These are phyloP conservation scores for Poliocrania exsul DNA, from an alignment of 2,797 vertebrate genomes.

Conservation along the genomic window DNA sequence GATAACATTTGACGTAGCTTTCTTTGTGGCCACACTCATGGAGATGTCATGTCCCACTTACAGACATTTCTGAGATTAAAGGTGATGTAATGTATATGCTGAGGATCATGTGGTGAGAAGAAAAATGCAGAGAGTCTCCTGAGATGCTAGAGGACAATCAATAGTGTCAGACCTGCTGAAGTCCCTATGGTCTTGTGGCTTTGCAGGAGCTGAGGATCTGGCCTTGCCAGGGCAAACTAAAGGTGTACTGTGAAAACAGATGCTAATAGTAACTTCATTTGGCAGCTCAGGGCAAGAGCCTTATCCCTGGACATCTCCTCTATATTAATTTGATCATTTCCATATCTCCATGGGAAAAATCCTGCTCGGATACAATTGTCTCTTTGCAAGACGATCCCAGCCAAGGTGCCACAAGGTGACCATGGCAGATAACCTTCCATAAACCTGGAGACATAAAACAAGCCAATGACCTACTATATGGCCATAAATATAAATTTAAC, in stretches of 20 bases:
- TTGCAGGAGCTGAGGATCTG: neutral
- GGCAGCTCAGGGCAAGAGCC: constrained; percentile 23
- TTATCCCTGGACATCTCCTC: neutral
- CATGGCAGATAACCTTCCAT: constrained; percentile 67
- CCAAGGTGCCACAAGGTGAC: constrained; percentile 63
- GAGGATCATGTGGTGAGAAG: neutral
- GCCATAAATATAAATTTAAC: constrained; percentile 74
- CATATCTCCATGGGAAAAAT: constrained; percentile 33
- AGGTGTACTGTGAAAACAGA: constrained; percentile 19
- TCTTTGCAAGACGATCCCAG: constrained; percentile 13
- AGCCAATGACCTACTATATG: constrained; percentile 65
- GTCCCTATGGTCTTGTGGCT: neutral
- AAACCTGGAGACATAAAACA: constrained; percentile 70
- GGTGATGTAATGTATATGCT: neutral
- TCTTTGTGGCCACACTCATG: neutral
- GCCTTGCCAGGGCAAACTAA: neutral
- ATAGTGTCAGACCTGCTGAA: neutral
- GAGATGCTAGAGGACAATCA: neutral
- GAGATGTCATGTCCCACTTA: neutral
- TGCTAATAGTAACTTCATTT: constrained; percentile 42
- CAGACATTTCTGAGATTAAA: neutral
- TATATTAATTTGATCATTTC: constrained; percentile 56
- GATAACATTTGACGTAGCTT: neutral
- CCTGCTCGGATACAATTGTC: constrained; percentile 20
- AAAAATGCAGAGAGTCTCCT: neutral